Base-by-base conservation (phyloP, 2,888 invertebrate genomes). In the Drosophila conformis region DNA sequence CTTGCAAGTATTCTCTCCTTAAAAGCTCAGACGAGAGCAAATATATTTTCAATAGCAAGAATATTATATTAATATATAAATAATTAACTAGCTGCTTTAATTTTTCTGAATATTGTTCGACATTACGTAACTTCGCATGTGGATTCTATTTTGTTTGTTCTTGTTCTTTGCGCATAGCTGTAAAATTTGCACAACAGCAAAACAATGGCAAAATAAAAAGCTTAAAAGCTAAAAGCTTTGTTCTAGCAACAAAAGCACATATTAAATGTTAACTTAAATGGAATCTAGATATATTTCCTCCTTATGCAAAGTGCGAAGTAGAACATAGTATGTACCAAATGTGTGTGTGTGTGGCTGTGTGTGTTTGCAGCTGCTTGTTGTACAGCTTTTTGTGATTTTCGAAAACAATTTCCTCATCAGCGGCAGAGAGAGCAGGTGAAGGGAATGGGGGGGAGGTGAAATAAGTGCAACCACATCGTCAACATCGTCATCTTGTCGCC, bases 401-500 rank as follows among this genome's bases (percentile, higher is more conserved):
- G 69, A 83, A 86, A 87, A 87, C 89, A 87, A 89, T 87, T 89
- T 87, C 83, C 89, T 89, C 83, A 85, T 83, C 88, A 83, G 61
- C 58, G 35, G 40, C 71, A 78, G 11, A 42, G 15, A 0, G 10
- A 67, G 27, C 69, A 64, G 46, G 60, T 52, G 63, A 60, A 25
- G 36, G 7, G 13, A 33, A 3, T 58, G 48, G 60, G n/a, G 13
- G 13, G 13, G n/a, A 8, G 46, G 25, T 7, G 46, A 38, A 67
- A 72, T 79, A 79, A 79, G 79, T 76, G 78, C 78, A 79, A 73
- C 84, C 72, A 80, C 76, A 82, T 73, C 83, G 80, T 87, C 82
- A 75, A 80, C 75, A 75, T 77, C 79, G 65, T 76, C 68, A 70
- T 71, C 60, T 74, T 76, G 72, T 72, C 75, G 70, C 83, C 82